A percentile compares a stretch with the other conserved stretches of the same genome.
Conservation (phyloP, 2,888 invertebrate species). For the Zele albiditarsus region DNA sequence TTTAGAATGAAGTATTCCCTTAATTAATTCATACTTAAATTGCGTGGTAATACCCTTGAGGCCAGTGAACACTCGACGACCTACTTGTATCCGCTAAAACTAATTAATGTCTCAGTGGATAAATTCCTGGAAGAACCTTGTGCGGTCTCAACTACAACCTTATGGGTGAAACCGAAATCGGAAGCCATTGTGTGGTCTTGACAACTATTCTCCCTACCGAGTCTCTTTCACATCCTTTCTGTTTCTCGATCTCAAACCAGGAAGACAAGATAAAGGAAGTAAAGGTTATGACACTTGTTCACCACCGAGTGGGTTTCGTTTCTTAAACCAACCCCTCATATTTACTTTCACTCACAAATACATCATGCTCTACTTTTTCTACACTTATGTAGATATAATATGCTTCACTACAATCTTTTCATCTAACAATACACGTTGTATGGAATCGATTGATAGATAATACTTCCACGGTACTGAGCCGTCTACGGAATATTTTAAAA, state of each 20-base stretch:
- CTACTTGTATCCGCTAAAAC: conserved; percentile 40
- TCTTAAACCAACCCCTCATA: too few relatives aligned
- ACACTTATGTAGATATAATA: too few relatives aligned
- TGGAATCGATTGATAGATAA: too few relatives aligned
- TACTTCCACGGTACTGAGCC: too few relatives aligned
- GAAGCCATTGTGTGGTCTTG: conserved; percentile 21
- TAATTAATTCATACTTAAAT: too few relatives aligned
- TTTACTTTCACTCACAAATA: too few relatives aligned
- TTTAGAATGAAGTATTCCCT: too few relatives aligned
- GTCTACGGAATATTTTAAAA: too few relatives aligned
- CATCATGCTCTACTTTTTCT: too few relatives aligned
- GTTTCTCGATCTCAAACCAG: not conserved
- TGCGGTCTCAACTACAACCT: conserved; percentile 42
- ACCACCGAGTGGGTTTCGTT: not conserved
- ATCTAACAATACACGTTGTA: too few relatives aligned
- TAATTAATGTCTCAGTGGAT: conserved; percentile 44
- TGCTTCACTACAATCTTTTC: too few relatives aligned
- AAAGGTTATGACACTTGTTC: conserved; percentile 58
- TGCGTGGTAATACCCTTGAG: not conserved
- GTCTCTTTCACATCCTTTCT: not conserved
- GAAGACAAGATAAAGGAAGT: conserved; percentile 49
- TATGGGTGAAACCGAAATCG: conserved; percentile 14
- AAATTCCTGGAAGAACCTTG: conserved; percentile 30
- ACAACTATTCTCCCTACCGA: not conserved
- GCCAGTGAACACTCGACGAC: not conserved